Evolutionary conservation across 2,113 vertebrate genomes (phyloP).

Genomic region (Microcebus ravelobensis): DNA sequence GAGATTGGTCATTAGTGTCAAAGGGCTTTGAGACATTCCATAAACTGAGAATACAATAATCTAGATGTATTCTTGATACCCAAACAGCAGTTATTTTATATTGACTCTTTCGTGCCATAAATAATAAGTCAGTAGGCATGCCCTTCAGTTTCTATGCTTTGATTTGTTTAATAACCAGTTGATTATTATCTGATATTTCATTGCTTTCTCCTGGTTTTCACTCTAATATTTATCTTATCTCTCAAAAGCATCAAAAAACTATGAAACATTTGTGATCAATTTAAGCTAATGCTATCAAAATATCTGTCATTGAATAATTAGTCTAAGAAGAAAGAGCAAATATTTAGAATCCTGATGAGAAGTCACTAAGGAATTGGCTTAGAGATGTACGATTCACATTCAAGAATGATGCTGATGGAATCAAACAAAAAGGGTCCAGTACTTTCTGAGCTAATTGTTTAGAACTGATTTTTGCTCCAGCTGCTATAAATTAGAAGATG

Average conservation of each 20-base stretch:
- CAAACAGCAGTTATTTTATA: not conserved
- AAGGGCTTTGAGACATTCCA: not conserved
- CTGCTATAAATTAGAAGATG: constrained; percentile 70
- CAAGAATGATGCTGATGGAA: constrained; percentile 43
- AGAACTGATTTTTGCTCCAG: constrained; percentile 66
- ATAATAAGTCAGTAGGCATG: not conserved
- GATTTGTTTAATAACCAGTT: not conserved
- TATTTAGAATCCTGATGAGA: constrained; percentile 56
- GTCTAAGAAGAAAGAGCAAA: constrained; percentile 38
- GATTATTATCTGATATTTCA: not conserved
- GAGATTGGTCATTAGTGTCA: not conserved
- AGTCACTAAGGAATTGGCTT: constrained; percentile 10
- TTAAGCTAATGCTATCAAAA: not conserved
- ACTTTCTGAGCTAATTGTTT: constrained; percentile 79
- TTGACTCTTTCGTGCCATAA: not conserved
- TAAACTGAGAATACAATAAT: not conserved
- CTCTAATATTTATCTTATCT: not conserved
- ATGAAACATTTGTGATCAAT: constrained; percentile 41
- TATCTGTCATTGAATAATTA: constrained; percentile 34
- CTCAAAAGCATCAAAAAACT: not conserved
- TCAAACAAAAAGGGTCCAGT: constrained; percentile 12
- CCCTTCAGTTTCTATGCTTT: not conserved
- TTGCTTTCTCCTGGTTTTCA: constrained; percentile 24
- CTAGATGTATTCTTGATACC: not conserved
- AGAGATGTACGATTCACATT: constrained; percentile 45